phyloP scores from a whole-genome alignment of 2,888 invertebrate species.

The Eupithecia subumbrata region DNA sequence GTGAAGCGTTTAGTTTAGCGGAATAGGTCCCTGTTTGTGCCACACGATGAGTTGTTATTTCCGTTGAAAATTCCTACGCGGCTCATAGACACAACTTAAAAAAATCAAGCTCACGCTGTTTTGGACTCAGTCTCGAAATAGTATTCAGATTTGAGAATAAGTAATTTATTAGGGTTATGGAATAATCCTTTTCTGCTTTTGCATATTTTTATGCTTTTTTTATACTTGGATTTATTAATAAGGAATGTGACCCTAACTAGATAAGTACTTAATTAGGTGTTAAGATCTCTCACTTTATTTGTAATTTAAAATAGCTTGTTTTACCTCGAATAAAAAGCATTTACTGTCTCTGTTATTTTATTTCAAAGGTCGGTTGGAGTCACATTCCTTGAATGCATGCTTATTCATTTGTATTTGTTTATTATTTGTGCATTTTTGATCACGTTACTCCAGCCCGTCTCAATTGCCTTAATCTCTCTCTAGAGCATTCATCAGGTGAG shows the following conservation, averaged over 20 bases:
- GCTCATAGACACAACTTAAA: background rate
- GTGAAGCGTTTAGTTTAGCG: background rate
- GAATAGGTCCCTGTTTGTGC: background rate
- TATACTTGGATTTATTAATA: background rate
- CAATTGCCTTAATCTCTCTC: constrained; percentile 1
- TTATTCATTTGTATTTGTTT: constrained; percentile 1
- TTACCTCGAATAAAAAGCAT: constrained; percentile 42
- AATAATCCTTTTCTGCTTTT: background rate
- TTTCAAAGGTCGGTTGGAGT: constrained; percentile 56
- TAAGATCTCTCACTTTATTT: constrained; percentile 18
- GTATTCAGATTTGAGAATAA: background rate
- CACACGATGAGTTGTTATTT: background rate
- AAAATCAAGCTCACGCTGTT: background rate
- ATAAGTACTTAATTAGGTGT: constrained; percentile 28
- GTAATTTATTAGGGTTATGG: background rate
- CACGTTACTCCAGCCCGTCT: constrained; percentile 38
- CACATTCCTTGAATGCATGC: constrained; percentile 48
- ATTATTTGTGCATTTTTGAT: constrained; percentile 6
- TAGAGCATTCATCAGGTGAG: background rate
- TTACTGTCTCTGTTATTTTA: constrained; percentile 42
- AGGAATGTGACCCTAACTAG: constrained; percentile 44
- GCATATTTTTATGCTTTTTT: no score
- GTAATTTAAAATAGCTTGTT: background rate
- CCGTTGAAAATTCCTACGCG: background rate
- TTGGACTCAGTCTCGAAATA: background rate